Conservation (phyloP, 2,888 invertebrate species). For the Diachrysia chrysitis region DNA sequence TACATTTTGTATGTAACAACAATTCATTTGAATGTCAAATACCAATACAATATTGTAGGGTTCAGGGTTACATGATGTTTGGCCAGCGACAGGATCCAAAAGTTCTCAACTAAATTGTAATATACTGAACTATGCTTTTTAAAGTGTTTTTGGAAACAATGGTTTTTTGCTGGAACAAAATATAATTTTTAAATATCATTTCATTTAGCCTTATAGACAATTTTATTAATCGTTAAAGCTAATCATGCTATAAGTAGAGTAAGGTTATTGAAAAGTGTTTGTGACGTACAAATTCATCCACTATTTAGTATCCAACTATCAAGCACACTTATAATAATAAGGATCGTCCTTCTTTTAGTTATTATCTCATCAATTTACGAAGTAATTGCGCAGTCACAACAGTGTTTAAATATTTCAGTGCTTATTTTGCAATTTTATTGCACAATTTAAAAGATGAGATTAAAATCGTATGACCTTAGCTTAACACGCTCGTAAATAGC, state of each 20-base stretch:
- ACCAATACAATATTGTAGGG: not conserved
- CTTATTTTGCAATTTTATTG: slow-evolving; percentile 53
- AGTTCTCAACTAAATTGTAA: too few species aligned
- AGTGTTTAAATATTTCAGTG: slow-evolving; percentile 43
- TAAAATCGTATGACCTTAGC: slow-evolving; percentile 36
- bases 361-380: slow-evolving; percentile 44
- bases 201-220: not conserved
- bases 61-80: not conserved
- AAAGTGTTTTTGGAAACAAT: not conserved
- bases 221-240: not conserved
- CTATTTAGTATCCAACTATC: not conserved
- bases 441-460: slow-evolving; percentile 42
- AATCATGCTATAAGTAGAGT: not conserved
- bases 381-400: slow-evolving; percentile 34
- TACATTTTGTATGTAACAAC: slow-evolving; percentile 2
- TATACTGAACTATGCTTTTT: not conserved
- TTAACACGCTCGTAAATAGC: slow-evolving; percentile 13
- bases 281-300: not conserved
- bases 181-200: not conserved
- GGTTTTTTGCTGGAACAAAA: not conserved
- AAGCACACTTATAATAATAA: not conserved
- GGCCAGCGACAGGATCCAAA: too few species aligned
- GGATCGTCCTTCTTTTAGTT: slow-evolving; percentile 4
- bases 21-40: not conserved
- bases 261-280: not conserved